Evolutionary conservation across 2,113 vertebrate genomes (phyloP), one percentile per base, ranked within the genome.

Genomic region (Centropus unirufus): DNA sequence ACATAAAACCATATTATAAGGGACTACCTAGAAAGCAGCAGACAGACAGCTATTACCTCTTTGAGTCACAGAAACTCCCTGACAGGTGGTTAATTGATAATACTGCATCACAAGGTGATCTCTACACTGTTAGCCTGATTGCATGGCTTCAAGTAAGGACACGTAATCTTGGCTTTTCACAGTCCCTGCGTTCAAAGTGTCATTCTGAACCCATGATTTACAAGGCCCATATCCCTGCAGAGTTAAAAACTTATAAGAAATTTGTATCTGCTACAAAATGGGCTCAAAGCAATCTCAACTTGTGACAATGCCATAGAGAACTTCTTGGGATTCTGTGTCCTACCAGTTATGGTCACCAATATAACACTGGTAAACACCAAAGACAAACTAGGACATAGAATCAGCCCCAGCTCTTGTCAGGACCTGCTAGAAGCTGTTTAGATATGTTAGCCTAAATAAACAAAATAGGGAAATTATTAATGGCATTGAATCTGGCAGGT

Each of bases 21-120:
- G 57, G 51, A 54, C 75, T 86, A 78, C 72, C 79, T 68, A 75
- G 83, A 92, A 96, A 81, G 88, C 61, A 90, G 55, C 52, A 93
- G 82, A 21, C 61, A 91, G 82, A 32, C 55, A 90, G 69, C 19
- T 51, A 18, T 55, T 70, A 73, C 49, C 22, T 86, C 87, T 91
- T 6, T 67, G 84, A 95, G 55, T 40, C 70, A 83, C 55, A 88
- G 82, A 88, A 97, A 94, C 87, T 70, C 93, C 72, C 94, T 77
- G 63, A 75, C 92, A 94, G 93, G 75, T 96, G 93, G 72, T 62
- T 96, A 97, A 96, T 92, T 96, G 90, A 91, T 83, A 92, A 57
- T 21, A 75, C 14, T 11, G 9, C 59, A 93, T 46, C 68, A 70
- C 2, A 1, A 77, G 61, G 39, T 47, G 46, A 86, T 24, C 63